A percentile compares a stretch with the other conserved stretches of the same genome.
Evolutionary conservation across 92 coral and sea anemone genomes (phyloP).

Genomic region (Muricea muricata): DNA sequence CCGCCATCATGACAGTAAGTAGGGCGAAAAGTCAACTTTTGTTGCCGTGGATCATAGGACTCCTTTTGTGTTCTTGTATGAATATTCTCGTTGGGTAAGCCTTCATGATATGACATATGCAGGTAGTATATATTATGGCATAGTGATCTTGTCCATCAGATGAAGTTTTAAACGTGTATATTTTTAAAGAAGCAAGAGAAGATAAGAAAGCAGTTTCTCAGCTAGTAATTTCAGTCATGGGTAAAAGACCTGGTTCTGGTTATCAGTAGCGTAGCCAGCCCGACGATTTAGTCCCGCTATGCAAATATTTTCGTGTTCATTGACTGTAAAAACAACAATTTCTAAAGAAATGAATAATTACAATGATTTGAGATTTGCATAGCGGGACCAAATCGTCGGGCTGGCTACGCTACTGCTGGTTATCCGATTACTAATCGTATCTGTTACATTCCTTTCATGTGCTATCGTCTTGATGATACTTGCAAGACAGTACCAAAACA

Average conservation of each 20-base stretch:
- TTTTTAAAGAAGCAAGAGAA: slow-evolving; percentile 5
- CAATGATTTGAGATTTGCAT: too few relatives aligned
- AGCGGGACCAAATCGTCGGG: too few relatives aligned
- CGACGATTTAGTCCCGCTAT: too few relatives aligned
- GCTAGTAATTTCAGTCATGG: neutral
- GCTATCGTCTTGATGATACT: neutral
- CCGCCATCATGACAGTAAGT: neutral
- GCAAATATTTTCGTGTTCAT: too few relatives aligned
- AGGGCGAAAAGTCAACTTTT: slow-evolving; percentile 2
- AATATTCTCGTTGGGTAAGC: neutral
- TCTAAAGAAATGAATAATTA: too few relatives aligned
- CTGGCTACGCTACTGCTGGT: too few relatives aligned
- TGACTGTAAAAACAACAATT: too few relatives aligned
- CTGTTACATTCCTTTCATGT: neutral
- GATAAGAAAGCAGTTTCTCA: neutral
- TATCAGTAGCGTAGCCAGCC: too few relatives aligned
- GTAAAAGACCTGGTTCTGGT: neutral
- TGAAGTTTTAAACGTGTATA: neutral
- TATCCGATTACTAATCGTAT: neutral
- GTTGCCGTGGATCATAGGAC: slow-evolving; percentile 6
- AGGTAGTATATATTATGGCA: neutral
- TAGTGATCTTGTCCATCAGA: neutral
- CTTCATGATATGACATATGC: neutral
- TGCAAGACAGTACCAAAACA: neutral
- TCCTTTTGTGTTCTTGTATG: neutral